These are phyloP conservation scores for Python bivittatus DNA, from an alignment of 2,113 vertebrate genomes.

Conservation along the genomic window DNA sequence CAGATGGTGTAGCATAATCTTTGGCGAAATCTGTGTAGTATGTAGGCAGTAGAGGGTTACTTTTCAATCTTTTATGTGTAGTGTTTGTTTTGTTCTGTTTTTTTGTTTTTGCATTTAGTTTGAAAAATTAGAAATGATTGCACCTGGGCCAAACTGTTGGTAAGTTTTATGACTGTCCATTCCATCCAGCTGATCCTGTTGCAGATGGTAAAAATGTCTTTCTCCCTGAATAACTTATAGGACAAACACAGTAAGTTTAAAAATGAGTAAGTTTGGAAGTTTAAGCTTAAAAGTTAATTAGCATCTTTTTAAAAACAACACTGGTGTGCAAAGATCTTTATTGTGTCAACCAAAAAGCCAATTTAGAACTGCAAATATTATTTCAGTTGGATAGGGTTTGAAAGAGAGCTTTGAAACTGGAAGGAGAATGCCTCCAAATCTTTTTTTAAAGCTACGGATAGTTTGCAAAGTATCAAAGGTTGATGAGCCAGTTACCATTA, in stretches of 20 bases:
- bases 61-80: neutral
- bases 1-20: neutral
- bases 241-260: neutral
- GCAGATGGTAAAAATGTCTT: neutral
- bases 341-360: neutral
- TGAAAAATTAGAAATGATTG: neutral
- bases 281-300: neutral
- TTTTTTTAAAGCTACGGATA: neutral
- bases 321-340: neutral
- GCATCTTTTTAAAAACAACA: neutral
- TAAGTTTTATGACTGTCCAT: neutral
- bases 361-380: neutral
- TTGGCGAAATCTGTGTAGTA: neutral
- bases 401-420: neutral
- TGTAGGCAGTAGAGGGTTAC: neutral
- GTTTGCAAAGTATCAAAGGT: neutral
- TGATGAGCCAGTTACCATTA: neutral
- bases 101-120: neutral
- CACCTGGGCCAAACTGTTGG: neutral
- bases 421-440: neutral
- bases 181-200: neutral
- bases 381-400: neutral
- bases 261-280: neutral
- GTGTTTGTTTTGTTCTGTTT: neutral
- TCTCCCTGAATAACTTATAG: slow-evolving; percentile 22